A percentile compares a stretch with the other conserved stretches of the same genome.
phyloP scores from a whole-genome alignment of 2,888 invertebrate species.

The Parnassius mnemosyne region DNA sequence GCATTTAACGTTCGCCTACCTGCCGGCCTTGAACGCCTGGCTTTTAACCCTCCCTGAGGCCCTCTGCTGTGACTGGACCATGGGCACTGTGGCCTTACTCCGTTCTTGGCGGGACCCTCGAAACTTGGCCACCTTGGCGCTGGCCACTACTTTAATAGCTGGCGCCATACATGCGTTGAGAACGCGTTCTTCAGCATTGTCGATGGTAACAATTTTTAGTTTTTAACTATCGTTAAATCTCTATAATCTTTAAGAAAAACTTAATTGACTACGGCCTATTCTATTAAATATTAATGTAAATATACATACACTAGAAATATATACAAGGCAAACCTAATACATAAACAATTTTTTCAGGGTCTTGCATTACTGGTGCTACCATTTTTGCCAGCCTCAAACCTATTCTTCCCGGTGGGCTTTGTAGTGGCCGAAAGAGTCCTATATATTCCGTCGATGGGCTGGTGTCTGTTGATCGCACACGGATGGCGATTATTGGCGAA shows the following conservation, averaged over 20 bases:
- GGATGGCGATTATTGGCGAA: constrained; percentile 87
- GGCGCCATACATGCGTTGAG: constrained; percentile 75
- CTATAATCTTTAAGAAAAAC: too few species aligned
- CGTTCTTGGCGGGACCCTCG: constrained; percentile 89
- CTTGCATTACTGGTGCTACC: constrained; percentile 93
- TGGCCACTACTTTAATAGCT: constrained; percentile 82
- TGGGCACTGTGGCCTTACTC: constrained; percentile 95
- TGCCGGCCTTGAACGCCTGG: constrained; percentile 95
- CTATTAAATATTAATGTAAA: too few species aligned
- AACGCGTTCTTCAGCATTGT: constrained; percentile 66
- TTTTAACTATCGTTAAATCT: too few species aligned
- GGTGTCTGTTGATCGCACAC: constrained; percentile 94
- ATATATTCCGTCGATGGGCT: constrained; percentile 99
- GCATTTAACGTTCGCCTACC: constrained; percentile 95
- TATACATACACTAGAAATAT: too few species aligned
- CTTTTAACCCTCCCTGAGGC: constrained; percentile 93
- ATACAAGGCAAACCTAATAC: background rate
- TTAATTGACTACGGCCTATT: too few species aligned
- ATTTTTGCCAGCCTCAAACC: constrained; percentile 96
- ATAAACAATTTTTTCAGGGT: constrained; percentile 81
- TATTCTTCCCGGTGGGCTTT: constrained; percentile 98
- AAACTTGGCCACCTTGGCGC: constrained; percentile 88
- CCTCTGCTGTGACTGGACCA: constrained; percentile 99
- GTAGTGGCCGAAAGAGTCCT: constrained; percentile 97
- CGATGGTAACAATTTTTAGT: constrained; percentile 57